Evolutionary conservation across 1,140 invertebrate species (phyloP).

Genomic region (Nautilus pompilius): DNA sequence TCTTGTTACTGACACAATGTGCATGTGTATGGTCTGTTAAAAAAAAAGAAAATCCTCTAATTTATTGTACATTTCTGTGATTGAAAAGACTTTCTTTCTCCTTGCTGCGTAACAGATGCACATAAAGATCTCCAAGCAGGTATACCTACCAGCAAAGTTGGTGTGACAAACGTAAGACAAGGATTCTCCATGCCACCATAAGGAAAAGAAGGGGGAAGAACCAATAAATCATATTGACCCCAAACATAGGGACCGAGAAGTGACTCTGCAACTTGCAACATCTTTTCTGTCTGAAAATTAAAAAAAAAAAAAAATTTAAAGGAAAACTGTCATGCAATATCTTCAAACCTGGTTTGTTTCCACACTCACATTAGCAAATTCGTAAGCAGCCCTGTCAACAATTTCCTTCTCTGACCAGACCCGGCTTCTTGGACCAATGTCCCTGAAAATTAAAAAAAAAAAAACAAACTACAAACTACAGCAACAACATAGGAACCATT

Average conservation of each 20-base stretch:
- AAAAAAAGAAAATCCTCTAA: too few relatives aligned
- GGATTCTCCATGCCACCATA: conserved; percentile 98
- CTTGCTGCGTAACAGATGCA: too few relatives aligned
- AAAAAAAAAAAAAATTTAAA: neutral
- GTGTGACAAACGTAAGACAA: conserved; percentile 91
- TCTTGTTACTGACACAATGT: too few relatives aligned
- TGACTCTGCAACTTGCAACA: conserved; percentile 78
- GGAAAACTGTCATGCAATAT: neutral
- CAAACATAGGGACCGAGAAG: conserved; percentile 58
- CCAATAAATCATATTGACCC: conserved; percentile 75
- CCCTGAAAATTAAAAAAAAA: conserved; percentile 41
- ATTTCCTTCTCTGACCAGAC: conserved; percentile 89
- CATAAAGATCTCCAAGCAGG: neutral
- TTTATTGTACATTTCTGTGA: too few relatives aligned
- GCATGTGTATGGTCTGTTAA: too few relatives aligned
- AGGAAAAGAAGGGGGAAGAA: conserved; percentile 90
- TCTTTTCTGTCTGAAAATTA: conserved; percentile 68
- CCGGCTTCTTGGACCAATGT: conserved; percentile 73
- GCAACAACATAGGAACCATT: too few relatives aligned
- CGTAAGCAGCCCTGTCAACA: conserved; percentile 78
- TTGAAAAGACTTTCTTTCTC: too few relatives aligned
- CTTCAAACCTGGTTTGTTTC: too few relatives aligned
- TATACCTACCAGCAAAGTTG: conserved; percentile 70
- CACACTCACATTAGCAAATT: conserved; percentile 77
- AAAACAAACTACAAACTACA: too few relatives aligned